phyloP scores from a whole-genome alignment of 2,797 vertebrate genomes.

The Lophius americanus region DNA sequence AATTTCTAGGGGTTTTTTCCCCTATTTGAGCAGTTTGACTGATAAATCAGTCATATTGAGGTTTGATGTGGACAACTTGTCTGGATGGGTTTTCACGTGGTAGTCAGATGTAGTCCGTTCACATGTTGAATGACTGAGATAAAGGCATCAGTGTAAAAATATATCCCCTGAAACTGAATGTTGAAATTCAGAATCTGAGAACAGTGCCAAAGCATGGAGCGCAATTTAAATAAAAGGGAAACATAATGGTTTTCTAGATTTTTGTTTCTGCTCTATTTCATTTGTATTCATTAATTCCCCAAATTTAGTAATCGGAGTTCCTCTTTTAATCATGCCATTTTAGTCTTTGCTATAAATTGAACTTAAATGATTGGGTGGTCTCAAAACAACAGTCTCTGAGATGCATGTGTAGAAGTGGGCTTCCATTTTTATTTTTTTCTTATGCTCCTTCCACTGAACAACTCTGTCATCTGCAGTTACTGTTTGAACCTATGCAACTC shows the following conservation, averaged over 20 bases:
- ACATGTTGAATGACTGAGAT: background rate
- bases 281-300: background rate
- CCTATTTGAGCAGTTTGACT: background rate
- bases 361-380: constrained; percentile 11
- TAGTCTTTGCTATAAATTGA: background rate
- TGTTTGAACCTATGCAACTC: constrained; percentile 82
- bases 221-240: background rate
- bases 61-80: constrained; percentile 1
- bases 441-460: constrained; percentile 52
- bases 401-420: constrained; percentile 25
- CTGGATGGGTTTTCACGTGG: background rate
- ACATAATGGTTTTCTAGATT: background rate
- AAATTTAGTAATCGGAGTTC: constrained; percentile 16
- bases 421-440: background rate
- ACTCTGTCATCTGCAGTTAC: constrained; percentile 62
- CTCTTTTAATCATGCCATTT: background rate
- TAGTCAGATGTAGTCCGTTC: background rate
- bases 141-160: background rate
- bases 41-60: background rate
- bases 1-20: constrained; percentile 1
- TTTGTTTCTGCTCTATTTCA: background rate
- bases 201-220: constrained; percentile 9
- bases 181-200: background rate
- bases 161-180: background rate
- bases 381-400: background rate